Conservation (phyloP, 1,140 invertebrate genomes). For the Parapsyche elsis region DNA sequence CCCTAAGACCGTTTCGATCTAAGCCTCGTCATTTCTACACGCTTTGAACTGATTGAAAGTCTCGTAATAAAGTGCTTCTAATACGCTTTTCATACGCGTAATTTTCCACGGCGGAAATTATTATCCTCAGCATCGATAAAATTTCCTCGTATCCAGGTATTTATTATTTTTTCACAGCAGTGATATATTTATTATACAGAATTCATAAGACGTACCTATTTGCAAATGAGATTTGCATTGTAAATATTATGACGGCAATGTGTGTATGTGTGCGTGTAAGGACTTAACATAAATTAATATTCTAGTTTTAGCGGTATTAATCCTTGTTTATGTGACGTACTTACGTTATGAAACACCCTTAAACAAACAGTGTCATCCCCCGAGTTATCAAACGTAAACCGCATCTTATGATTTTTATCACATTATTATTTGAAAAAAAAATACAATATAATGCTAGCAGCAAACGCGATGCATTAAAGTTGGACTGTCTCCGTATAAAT, state of each 20-base stretch:
- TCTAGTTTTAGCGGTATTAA: background rate
- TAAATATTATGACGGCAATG: background rate
- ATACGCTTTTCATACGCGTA: background rate
- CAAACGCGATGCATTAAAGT: too few relatives aligned
- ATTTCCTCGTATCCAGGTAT: too few relatives aligned
- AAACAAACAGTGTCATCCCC: background rate
- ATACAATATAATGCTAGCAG: too few relatives aligned
- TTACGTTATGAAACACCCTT: background rate
- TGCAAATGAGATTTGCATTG: background rate
- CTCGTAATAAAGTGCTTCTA: background rate
- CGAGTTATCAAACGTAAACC: background rate
- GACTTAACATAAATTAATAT: slow-evolving; percentile 8
- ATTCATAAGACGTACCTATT: too few relatives aligned
- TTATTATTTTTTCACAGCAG: too few relatives aligned
- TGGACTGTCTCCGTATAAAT: too few relatives aligned
- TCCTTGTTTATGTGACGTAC: background rate
- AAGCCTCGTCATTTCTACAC: background rate
- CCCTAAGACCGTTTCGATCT: background rate
- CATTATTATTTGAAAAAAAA: background rate
- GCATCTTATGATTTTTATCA: background rate
- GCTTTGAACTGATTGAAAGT: background rate
- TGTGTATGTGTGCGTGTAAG: background rate
- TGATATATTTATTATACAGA: too few relatives aligned
- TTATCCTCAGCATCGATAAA: too few relatives aligned
- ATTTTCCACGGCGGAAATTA: too few relatives aligned